These are phyloP conservation scores for Gila orcuttii DNA, from an alignment of 2,113 vertebrate genomes.

Conservation along the genomic window DNA sequence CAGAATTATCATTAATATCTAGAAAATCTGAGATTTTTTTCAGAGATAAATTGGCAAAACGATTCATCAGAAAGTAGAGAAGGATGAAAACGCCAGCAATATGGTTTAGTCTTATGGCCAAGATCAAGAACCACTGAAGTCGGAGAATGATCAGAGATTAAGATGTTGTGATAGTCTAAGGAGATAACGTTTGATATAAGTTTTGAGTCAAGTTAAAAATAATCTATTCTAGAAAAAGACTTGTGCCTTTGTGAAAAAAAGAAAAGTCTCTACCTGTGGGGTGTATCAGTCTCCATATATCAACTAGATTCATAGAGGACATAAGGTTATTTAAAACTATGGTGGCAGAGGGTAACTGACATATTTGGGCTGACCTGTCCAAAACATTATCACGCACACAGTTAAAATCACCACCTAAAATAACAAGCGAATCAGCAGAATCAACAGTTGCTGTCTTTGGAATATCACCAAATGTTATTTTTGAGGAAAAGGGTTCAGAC, in stretches of 20 bases:
- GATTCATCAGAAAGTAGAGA: slow-evolving; percentile 28
- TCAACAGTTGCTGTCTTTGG: too few species aligned
- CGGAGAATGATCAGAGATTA: slow-evolving; percentile 32
- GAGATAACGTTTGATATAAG: neutral
- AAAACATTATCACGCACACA: too few species aligned
- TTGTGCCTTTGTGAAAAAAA: slow-evolving; percentile 4
- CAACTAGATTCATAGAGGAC: too few species aligned
- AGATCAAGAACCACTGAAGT: neutral
- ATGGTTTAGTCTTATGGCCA: neutral
- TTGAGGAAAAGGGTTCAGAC: too few species aligned
- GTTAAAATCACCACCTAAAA: too few species aligned
- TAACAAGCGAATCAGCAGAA: too few species aligned
- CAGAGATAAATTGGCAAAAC: slow-evolving; percentile 29
- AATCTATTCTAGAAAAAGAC: neutral
- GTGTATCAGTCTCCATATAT: too few species aligned
- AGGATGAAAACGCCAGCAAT: neutral
- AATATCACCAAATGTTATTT: too few species aligned
- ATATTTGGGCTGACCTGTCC: too few species aligned
- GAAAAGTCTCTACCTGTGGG: neutral
- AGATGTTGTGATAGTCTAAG: slow-evolving; percentile 26
- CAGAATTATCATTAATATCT: slow-evolving; percentile 23
- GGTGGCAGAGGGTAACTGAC: too few species aligned
- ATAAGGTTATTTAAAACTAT: too few species aligned
- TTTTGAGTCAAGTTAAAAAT: neutral
- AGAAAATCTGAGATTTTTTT: slow-evolving; percentile 19